Percentiles rank a stretch among this genome's conserved stretches.
Conservation (phyloP, 2,888 invertebrate species). For the Agapostemon virescens region DNA sequence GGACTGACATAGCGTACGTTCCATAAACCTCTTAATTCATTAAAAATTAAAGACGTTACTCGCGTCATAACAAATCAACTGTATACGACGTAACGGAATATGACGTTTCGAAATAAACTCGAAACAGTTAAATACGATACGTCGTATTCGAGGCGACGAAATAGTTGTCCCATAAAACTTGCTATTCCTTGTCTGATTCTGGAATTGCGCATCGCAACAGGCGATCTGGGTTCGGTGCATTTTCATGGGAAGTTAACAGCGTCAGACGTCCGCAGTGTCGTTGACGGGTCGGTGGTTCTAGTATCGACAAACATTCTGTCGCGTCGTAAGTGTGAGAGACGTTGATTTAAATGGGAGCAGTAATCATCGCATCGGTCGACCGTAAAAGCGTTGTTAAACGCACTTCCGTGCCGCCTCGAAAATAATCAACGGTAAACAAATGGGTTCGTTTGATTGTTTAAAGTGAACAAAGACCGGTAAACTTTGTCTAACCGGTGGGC, state of each 20-base stretch:
- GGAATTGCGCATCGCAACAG: conserved; percentile 14
- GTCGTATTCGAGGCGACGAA: neutral
- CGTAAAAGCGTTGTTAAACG: conserved; percentile 46
- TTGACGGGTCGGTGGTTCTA: neutral
- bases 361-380: conserved; percentile 41
- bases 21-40: too few species aligned
- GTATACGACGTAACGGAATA: too few species aligned
- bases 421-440: conserved; percentile 45
- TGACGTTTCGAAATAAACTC: too few species aligned
- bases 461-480: conserved; percentile 48
- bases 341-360: conserved; percentile 36
- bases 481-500: conserved; percentile 18
- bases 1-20: too few species aligned
- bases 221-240: conserved; percentile 3
- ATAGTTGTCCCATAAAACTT: neutral
- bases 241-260: conserved; percentile 35
- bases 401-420: conserved; percentile 12
- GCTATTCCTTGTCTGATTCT: neutral
- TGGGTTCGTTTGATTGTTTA: conserved; percentile 42
- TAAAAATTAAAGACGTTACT: too few species aligned
- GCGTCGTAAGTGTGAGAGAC: conserved; percentile 30
- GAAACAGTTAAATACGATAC: too few species aligned
- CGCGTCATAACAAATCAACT: too few species aligned
- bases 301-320: neutral
- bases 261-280: neutral